Conservation (phyloP, 2,797 vertebrate genomes). For the Novumbra hubbsi region DNA sequence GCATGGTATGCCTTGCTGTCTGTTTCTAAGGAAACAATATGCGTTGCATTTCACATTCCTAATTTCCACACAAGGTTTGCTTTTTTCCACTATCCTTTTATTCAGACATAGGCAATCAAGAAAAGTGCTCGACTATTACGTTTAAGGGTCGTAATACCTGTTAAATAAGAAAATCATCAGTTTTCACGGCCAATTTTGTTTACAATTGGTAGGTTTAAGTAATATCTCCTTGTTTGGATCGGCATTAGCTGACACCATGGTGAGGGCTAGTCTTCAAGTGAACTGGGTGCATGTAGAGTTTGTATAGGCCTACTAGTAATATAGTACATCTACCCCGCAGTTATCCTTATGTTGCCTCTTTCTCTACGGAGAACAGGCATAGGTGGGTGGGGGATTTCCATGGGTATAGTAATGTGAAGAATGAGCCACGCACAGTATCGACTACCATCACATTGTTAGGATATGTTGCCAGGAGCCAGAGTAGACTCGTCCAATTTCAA, state of each 20-base stretch:
- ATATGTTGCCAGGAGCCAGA: conserved; percentile 48
- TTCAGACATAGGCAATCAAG: not conserved
- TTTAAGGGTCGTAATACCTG: not conserved
- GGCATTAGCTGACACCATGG: too few species aligned
- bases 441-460: conserved; percentile 50
- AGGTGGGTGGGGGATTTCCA: conserved; percentile 70
- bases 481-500: not conserved
- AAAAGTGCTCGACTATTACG: not conserved
- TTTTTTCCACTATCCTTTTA: not conserved
- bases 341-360: conserved; percentile 33
- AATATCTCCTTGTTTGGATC: too few species aligned
- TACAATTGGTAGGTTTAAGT: too few species aligned
- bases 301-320: not conserved
- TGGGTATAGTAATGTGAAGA: conserved; percentile 65
- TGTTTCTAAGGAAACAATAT: not conserved
- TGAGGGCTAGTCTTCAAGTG: too few species aligned
- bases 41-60: not conserved
- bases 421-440: conserved; percentile 58
- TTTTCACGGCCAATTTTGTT: not conserved
- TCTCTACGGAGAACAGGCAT: conserved; percentile 51
- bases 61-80: too few species aligned
- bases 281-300: too few species aligned
- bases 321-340: not conserved
- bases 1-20: not conserved
- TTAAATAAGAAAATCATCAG: not conserved